Percentiles rank a stretch among this genome's conserved stretches.
Evolutionary conservation across 2,113 vertebrate genomes (phyloP).

Genomic region (Setophaga coronata): DNA sequence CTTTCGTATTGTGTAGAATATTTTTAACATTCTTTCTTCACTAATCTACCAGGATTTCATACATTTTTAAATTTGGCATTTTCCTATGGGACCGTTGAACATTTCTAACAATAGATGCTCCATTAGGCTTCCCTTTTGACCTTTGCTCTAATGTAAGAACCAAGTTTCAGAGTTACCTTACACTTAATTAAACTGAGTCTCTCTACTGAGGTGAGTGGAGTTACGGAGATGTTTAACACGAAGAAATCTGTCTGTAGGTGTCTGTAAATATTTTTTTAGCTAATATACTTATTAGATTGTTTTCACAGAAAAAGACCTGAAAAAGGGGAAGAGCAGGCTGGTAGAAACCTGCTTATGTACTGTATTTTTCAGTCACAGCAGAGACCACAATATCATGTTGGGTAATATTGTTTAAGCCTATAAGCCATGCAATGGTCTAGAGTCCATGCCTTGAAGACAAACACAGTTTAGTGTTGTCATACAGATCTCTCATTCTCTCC

Average conservation of each 20-base stretch:
- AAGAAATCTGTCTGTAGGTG: background rate
- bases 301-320: background rate
- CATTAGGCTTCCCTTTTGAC: background rate
- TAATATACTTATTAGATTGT: background rate
- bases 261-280: background rate
- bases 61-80: background rate
- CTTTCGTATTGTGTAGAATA: background rate
- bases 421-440: background rate
- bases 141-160: background rate
- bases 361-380: background rate
- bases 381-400: background rate
- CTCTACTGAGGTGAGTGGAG: background rate
- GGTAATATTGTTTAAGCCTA: background rate
- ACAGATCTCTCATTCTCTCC: background rate
- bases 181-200: background rate
- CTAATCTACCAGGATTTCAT: background rate
- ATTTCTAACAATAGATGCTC: background rate
- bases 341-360: background rate
- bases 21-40: background rate
- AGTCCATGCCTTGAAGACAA: background rate
- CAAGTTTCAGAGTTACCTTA: background rate
- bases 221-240: background rate
- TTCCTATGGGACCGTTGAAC: background rate
- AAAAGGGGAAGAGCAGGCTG: fast-evolving
- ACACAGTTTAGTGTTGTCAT: background rate